phyloP scores from a whole-genome alignment of 2,888 invertebrate genomes.

The Furcula furcula region DNA sequence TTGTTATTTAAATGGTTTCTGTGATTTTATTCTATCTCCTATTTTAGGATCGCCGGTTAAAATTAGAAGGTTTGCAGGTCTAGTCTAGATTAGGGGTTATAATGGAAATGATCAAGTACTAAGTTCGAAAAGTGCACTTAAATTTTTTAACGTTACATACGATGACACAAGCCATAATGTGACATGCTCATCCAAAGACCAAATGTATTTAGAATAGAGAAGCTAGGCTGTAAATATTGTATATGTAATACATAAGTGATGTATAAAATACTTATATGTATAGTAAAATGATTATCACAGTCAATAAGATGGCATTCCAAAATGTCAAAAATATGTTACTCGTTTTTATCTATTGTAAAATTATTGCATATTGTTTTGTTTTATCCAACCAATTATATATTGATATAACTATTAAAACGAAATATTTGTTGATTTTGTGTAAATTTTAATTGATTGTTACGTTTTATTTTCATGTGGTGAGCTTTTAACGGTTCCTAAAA shows the following conservation, averaged over 20 bases:
- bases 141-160: slow-evolving; percentile 69
- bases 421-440: slow-evolving; percentile 55
- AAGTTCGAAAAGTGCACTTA: slow-evolving; percentile 78
- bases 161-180: slow-evolving; percentile 75
- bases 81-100: slow-evolving; percentile 70
- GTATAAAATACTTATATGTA: slow-evolving; percentile 39
- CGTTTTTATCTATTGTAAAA: slow-evolving; percentile 33
- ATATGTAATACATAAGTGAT: slow-evolving; percentile 60
- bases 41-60: slow-evolving; percentile 47
- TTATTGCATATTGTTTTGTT: slow-evolving; percentile 44
- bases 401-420: slow-evolving; percentile 43
- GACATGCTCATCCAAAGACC: slow-evolving; percentile 81
- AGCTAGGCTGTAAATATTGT: slow-evolving; percentile 70
- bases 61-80: slow-evolving; percentile 60
- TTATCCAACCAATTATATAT: slow-evolving; percentile 24
- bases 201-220: slow-evolving; percentile 75
- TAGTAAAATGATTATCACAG: no score
- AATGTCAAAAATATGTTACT: slow-evolving; percentile 42
- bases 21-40: slow-evolving; percentile 60
- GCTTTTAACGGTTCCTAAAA: slow-evolving; percentile 59
- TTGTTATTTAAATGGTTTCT: slow-evolving; percentile 52
- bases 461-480: slow-evolving; percentile 46
- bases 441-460: slow-evolving; percentile 66
- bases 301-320: no score
- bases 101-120: slow-evolving; percentile 57